Evolutionary conservation across 2,888 invertebrate species (phyloP).

Genomic region (Caenorhabditis sinica): DNA sequence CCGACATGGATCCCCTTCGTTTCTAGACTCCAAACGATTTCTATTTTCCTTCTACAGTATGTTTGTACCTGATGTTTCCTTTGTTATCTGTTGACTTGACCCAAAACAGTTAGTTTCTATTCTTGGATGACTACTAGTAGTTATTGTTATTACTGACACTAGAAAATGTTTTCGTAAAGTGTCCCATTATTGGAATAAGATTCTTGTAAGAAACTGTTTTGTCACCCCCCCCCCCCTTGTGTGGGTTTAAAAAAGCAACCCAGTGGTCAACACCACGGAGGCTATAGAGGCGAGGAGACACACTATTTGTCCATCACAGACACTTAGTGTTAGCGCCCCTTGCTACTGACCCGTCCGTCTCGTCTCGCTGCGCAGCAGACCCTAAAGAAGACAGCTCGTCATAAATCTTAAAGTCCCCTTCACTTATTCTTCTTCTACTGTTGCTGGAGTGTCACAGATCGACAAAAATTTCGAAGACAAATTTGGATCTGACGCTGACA

Average conservation of each 20-base stretch:
- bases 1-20: no score
- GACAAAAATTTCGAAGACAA: constrained; percentile 49
- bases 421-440: not conserved
- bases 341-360: constrained; percentile 6
- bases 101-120: not conserved
- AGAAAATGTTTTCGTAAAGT: constrained; percentile 11
- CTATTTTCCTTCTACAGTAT: not conserved
- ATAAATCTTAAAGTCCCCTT: constrained; percentile 30
- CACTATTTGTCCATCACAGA: constrained; percentile 26
- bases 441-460: no score
- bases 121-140: not conserved
- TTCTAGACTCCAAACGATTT: no score
- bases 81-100: not conserved
- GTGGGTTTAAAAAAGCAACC: not conserved
- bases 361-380: constrained; percentile 8
- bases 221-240: not conserved
- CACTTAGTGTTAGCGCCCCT: not conserved
- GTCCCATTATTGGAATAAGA: not conserved
- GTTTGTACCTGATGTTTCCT: not conserved
- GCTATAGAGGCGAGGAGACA: not conserved
- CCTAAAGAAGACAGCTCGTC: not conserved
- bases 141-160: not conserved
- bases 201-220: constrained; percentile 14
- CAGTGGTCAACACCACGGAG: constrained; percentile 21
- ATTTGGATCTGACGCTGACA: constrained; percentile 24